Conservation (phyloP, 2,888 invertebrate species). For the Catocala fraxini region DNA sequence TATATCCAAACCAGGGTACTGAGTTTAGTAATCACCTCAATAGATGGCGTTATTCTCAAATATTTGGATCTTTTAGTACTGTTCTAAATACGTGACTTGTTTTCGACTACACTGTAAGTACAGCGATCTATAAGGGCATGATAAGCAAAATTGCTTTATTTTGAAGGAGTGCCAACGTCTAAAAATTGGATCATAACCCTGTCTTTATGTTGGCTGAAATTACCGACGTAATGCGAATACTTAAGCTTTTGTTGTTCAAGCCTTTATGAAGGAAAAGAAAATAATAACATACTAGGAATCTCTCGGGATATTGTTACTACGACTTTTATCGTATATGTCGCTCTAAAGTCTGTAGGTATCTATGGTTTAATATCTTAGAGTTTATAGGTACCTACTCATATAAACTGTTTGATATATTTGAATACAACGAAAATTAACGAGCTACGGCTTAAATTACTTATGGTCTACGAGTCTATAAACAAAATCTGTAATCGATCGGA, state of each 20-base stretch:
- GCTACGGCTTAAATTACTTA: too few relatives aligned
- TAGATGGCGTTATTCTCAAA: too few relatives aligned
- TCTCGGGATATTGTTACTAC: slow-evolving; percentile 1
- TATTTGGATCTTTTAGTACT: too few relatives aligned
- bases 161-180: slow-evolving; percentile 48
- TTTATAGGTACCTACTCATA: too few relatives aligned
- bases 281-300: slow-evolving; percentile 10
- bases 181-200: slow-evolving; percentile 42
- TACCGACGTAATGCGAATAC: slow-evolving; percentile 41
- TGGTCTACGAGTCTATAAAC: too few relatives aligned
- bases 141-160: slow-evolving; percentile 48
- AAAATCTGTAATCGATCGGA: too few relatives aligned
- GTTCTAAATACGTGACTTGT: slow-evolving; percentile 19
- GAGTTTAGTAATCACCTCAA: too few relatives aligned
- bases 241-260: slow-evolving; percentile 32
- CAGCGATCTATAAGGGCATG: slow-evolving; percentile 37
- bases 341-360: neutral
- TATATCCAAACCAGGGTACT: too few relatives aligned
- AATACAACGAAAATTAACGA: too few relatives aligned
- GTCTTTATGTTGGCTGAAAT: slow-evolving; percentile 37
- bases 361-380: too few relatives aligned
- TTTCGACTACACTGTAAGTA: slow-evolving; percentile 27
- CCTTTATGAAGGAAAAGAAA: slow-evolving; percentile 18
- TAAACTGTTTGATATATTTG: too few relatives aligned
- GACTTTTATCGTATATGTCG: neutral